A percentile compares a stretch with the other conserved stretches of the same genome.
Evolutionary conservation across 2,888 invertebrate genomes (phyloP).

Genomic region (Parasteatoda lunata): DNA sequence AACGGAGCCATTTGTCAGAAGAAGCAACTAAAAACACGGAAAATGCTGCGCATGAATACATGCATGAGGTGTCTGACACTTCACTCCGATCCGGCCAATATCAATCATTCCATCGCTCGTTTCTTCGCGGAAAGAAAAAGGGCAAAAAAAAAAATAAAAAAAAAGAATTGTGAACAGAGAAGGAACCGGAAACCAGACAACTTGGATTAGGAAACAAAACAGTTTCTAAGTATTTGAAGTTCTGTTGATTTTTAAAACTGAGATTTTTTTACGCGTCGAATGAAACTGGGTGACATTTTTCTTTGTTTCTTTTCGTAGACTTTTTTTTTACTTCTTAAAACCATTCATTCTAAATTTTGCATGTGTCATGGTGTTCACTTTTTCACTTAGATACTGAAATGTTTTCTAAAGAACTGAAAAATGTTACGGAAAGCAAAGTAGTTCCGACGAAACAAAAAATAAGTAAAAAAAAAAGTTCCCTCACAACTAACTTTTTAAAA

Average conservation of each 20-base stretch:
- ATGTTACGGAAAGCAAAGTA: too few relatives aligned
- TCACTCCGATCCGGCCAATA: conserved; percentile 66
- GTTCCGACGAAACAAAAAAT: too few relatives aligned
- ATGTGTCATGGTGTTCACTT: too few relatives aligned
- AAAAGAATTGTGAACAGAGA: conserved; percentile 8
- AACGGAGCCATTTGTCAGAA: conserved; percentile 64
- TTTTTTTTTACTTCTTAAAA: too few relatives aligned
- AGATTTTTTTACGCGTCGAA: too few relatives aligned
- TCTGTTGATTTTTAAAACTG: conserved; percentile 57
- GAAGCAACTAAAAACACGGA: conserved; percentile 61
- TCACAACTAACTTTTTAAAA: too few relatives aligned
- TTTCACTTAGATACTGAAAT: too few relatives aligned
- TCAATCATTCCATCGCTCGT: conserved; percentile 63
- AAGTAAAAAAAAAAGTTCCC: too few relatives aligned
- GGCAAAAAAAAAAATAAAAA: conserved; percentile 38
- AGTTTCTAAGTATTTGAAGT: conserved; percentile 63
- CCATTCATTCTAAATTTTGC: too few relatives aligned
- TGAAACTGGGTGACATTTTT: too few relatives aligned
- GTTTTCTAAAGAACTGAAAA: too few relatives aligned
- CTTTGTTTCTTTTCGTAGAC: too few relatives aligned
- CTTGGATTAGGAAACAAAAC: conserved; percentile 67
- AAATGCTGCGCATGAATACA: conserved; percentile 66
- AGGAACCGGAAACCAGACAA: conserved; percentile 65
- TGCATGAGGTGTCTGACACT: conserved; percentile 67
- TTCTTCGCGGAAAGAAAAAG: conserved; percentile 60